Base-by-base conservation (phyloP, 2,888 invertebrate genomes). In the Unio delphinus region DNA sequence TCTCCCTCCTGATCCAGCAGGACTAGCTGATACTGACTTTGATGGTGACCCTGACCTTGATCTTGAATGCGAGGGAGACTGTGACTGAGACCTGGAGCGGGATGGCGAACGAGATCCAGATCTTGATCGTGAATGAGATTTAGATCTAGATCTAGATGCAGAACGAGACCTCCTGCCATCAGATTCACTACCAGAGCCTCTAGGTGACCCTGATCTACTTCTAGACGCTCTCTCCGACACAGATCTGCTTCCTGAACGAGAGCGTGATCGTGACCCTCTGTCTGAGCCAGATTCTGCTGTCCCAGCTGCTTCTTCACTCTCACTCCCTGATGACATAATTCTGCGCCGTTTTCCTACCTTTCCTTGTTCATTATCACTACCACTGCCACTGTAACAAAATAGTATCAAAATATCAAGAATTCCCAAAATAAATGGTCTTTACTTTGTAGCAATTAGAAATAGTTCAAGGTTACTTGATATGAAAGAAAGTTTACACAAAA, bases 171-270 rank as follows among this genome's bases (percentile, higher is more conserved):
- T 61, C 28, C 79, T 82, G 26, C 68, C 54, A 3, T 75, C 72
- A 23, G 76, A 73, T n/a, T 65, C 57, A n/a, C 69, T 68, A 30
- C 65, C 57, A 18, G 73, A 73, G 45, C 67, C 58, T 57, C 74
- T 72, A 61, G 76, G 73, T 63, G 93, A 87, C 79, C 92, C 79
- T 73, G 83, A 90, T 57, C 78, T 65, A 62, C 73, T 75, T 28
- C 70, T 75, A 61, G 80, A 80, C 11, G 87, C 81, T 3, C 90
- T 90, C 57, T 74, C 73, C 62, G 75, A 72, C 3, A 73, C 73
- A 26, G 67, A 67, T 59, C 74, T 68, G 56, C 28, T 90, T 26
- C 69, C 63, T 64, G 71, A 68, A 56, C 75, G 70, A 58, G 85
- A 86, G 65, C 83, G 80, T n/a, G 84, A 83, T 45, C 81, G 76